Evolutionary conservation across 2,113 vertebrate genomes (phyloP), one percentile per base, ranked within the genome.

Genomic region (Rana temporaria): DNA sequence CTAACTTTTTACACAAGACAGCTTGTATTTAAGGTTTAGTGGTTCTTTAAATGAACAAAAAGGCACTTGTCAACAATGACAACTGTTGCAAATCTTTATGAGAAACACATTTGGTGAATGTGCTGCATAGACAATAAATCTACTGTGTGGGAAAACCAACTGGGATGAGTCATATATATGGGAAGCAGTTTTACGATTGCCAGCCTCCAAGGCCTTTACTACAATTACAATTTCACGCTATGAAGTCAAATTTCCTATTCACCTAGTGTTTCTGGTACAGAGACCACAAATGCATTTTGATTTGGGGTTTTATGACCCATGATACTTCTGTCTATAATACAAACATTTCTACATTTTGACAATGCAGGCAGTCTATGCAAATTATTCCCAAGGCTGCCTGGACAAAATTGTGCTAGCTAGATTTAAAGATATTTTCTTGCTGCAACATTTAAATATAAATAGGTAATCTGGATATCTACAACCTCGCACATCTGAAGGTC

Each of bases 101-200:
- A 71, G 69, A 74, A 74, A 59, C 71, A 74, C 71, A 74, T 74
- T 74, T 65, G 32, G 0, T 19, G 38, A 78, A 66, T 78, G 32
- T 66, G 60, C 42, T 78, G 62, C 60, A 65, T 52, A 78, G 63
- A 32, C 48, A 18, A 66, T 66, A 79, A 79, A 79, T 66, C 17
- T 79, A 68, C 42, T 55, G 77, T 79, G 75, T 65, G 62, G 63
- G 64, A 79, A 79, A 67, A 79, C 67, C 52, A 79, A 56, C 77
- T 34, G 63, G 63, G 77, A 79, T 57, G 52, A 79, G 62, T 57
- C 77, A 57, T 56, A 65, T 79, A 67, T 56, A 79, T 20, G 32
- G 77, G 77, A 67, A 67, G 77, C 38, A 79, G 77, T 57, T 79
- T 79, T 67, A 79, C 63, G 63, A 79, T 68, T 63, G 73, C 73